A percentile compares a stretch with the other conserved stretches of the same genome.
phyloP scores from a whole-genome alignment of 2,888 invertebrate species.

The Nudaria mundana region DNA sequence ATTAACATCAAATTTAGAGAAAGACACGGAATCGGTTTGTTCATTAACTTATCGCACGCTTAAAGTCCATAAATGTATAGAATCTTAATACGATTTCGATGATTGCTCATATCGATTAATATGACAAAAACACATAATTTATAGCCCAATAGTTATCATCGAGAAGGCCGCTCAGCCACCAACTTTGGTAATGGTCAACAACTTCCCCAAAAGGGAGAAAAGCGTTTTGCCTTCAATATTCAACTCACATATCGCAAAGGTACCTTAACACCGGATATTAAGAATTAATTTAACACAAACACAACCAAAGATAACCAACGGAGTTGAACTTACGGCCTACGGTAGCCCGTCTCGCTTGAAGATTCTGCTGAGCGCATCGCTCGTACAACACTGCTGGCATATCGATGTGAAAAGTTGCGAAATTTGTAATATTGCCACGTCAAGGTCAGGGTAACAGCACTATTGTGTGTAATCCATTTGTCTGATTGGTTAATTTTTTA shows the following conservation, averaged over 20 bases:
- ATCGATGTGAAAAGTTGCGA: conserved; percentile 33
- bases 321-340: conserved; percentile 67
- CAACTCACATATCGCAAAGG: conserved; percentile 32
- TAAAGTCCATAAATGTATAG: conserved; percentile 3
- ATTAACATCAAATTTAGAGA: no score
- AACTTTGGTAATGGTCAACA: conserved; percentile 46
- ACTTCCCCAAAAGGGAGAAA: conserved; percentile 44
- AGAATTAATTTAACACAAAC: conserved; percentile 37
- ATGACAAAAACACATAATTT: conserved; percentile 34
- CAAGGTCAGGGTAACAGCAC: conserved; percentile 63
- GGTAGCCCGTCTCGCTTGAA: conserved; percentile 54
- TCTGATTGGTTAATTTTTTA: conserved; percentile 40
- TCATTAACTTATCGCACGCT: neutral
- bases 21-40: no score
- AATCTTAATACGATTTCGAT: conserved; percentile 14
- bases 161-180: conserved; percentile 41
- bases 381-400: conserved; percentile 71
- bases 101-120: conserved; percentile 27
- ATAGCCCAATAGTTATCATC: conserved; percentile 34
- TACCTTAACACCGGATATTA: conserved; percentile 33
- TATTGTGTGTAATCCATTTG: conserved; percentile 57
- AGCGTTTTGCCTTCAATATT: conserved; percentile 50
- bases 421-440: conserved; percentile 31
- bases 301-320: conserved; percentile 38
- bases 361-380: conserved; percentile 60